Percentiles rank a stretch among this genome's conserved stretches.
phyloP scores from a whole-genome alignment of 2,888 invertebrate species.

The Mesoligia furuncula region DNA sequence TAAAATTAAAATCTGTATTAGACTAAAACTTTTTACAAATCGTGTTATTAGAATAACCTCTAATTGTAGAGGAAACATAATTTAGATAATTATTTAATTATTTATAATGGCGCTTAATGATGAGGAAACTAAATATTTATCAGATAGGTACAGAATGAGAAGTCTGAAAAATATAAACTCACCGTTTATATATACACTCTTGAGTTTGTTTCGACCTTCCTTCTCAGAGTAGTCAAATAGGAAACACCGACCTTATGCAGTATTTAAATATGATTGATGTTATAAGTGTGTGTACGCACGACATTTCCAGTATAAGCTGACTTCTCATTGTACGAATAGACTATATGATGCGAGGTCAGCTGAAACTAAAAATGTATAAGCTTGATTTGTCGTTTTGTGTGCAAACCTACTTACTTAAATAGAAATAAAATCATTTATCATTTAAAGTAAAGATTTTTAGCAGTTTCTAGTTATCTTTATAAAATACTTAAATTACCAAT shows the following conservation, averaged over 20 bases:
- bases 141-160: not conserved
- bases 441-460: not conserved
- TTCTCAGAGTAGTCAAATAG: too few species aligned
- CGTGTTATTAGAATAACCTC: slow-evolving; percentile 21
- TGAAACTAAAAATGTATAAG: not conserved
- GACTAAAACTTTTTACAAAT: slow-evolving; percentile 23
- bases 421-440: not conserved
- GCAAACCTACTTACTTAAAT: not conserved
- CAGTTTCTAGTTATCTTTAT: not conserved
- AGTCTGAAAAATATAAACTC: not conserved
- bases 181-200: not conserved
- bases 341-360: not conserved
- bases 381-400: not conserved
- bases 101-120: not conserved
- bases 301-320: too few species aligned
- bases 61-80: slow-evolving; percentile 8
- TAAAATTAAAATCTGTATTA: not conserved
- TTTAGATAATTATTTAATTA: not conserved
- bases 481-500: not conserved
- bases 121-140: not conserved
- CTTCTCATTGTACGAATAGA: not conserved
- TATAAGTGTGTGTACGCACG: too few species aligned
- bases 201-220: not conserved
- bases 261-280: too few species aligned
- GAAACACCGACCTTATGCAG: too few species aligned